Conservation (phyloP, 2,113 vertebrate genomes). For the Albula glossodonta region DNA sequence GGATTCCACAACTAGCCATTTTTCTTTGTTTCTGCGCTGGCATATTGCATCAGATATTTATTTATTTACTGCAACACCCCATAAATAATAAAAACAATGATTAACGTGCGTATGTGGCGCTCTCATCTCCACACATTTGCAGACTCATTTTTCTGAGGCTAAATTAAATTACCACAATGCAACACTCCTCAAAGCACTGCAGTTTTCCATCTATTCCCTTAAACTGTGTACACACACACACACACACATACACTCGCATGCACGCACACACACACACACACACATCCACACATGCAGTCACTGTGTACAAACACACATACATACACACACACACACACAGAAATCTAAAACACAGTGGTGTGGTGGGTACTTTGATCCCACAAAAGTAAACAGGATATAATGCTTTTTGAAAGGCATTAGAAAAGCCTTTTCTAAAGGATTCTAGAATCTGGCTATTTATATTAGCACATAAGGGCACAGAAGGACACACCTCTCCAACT, state of each 20-base stretch:
- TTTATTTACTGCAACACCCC: background rate
- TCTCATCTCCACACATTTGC: background rate
- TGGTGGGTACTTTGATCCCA: too few species aligned
- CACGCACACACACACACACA: background rate
- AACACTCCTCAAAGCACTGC: conserved; percentile 1
- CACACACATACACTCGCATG: background rate
- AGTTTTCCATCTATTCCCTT: conserved; percentile 3
- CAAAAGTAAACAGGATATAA: too few species aligned
- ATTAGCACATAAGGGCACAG: background rate
- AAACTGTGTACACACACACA: background rate
- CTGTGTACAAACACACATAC: background rate
- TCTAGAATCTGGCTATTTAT: too few species aligned
- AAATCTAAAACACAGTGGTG: background rate
- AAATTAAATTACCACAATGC: background rate
- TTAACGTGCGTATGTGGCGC: background rate
- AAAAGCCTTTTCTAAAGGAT: too few species aligned
- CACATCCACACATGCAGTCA: background rate
- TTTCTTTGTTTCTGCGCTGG: conserved; percentile 19
- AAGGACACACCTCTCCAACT: background rate
- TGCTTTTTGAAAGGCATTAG: too few species aligned
- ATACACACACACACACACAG: background rate
- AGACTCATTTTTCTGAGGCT: background rate
- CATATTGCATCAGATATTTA: conserved; percentile 7
- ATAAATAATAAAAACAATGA: background rate
- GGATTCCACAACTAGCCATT: conserved; percentile 16